Evolutionary conservation across 2,888 invertebrate species (phyloP).

Genomic region (Lobophora halterata): DNA sequence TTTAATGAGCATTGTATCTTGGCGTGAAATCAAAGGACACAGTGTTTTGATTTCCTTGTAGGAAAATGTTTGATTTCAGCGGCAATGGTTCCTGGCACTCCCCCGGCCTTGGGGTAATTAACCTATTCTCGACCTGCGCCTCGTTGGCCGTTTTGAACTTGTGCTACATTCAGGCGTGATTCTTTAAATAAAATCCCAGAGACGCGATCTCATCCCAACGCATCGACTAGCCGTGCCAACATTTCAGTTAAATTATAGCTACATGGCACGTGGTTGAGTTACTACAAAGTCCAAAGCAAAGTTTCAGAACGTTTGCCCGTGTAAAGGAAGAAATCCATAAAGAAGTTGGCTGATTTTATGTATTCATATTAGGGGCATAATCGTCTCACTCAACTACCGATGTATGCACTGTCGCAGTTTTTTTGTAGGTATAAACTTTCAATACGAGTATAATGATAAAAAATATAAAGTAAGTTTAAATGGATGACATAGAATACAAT

Average conservation of each 20-base stretch:
- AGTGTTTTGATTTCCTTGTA: slow-evolving; percentile 44
- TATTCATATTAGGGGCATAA: too few species aligned
- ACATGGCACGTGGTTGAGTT: slow-evolving; percentile 61
- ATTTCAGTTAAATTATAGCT: slow-evolving; percentile 55
- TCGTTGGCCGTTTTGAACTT: slow-evolving; percentile 68
- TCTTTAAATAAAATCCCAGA: slow-evolving; percentile 67
- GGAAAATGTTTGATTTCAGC: slow-evolving; percentile 32
- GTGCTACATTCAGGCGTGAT: slow-evolving; percentile 63
- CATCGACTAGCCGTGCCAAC: slow-evolving; percentile 59
- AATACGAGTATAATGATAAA: too few species aligned
- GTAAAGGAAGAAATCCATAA: too few species aligned
- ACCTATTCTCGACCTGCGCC: slow-evolving; percentile 62
- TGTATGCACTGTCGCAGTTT: too few species aligned
- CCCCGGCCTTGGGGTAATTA: slow-evolving; percentile 72
- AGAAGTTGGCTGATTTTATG: too few species aligned
- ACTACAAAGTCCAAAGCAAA: slow-evolving; percentile 26
- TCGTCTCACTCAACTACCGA: too few species aligned
- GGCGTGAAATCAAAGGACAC: slow-evolving; percentile 41
- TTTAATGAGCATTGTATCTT: slow-evolving; percentile 32
- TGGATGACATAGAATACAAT: too few species aligned
- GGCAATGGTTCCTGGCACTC: slow-evolving; percentile 44
- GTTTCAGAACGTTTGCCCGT: slow-evolving; percentile 3
- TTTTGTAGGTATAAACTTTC: too few species aligned
- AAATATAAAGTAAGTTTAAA: too few species aligned
- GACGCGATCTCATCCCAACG: slow-evolving; percentile 47